These are phyloP conservation scores for Ochropleura plecta DNA, from an alignment of 2,888 invertebrate genomes.

Conservation along the genomic window DNA sequence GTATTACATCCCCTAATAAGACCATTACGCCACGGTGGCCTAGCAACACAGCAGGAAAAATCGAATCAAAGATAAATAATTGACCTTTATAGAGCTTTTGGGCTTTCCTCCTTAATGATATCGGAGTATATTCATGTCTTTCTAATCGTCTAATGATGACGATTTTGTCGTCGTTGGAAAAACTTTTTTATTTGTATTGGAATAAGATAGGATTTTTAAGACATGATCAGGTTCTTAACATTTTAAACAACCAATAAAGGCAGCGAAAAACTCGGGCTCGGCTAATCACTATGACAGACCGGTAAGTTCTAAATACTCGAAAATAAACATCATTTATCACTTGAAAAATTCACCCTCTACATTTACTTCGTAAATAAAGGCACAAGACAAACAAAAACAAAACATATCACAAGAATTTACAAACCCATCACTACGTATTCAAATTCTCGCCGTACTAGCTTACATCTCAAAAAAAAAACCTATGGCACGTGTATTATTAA, in stretches of 20 bases:
- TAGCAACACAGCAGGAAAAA: conserved; percentile 55
- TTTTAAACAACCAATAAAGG: no score
- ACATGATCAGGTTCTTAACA: background rate
- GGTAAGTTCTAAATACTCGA: no score
- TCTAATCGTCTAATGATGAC: conserved; percentile 38
- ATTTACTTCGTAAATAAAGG: no score
- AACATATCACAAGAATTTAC: conserved; percentile 22
- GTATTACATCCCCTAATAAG: conserved; percentile 45
- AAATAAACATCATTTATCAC: no score
- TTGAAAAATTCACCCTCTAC: no score
- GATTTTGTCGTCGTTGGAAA: background rate
- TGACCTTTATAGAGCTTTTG: conserved; percentile 39
- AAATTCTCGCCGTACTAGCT: conserved; percentile 42
- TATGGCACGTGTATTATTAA: conserved; percentile 70
- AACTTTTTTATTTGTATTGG: background rate
- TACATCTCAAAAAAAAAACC: conserved; percentile 51
- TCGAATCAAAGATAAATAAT: conserved; percentile 51
- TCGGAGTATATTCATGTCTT: conserved; percentile 15
- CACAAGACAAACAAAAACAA: background rate
- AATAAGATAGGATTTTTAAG: background rate
- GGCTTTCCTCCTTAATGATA: conserved; percentile 20
- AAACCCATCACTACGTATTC: conserved; percentile 37
- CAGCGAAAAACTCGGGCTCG: no score
- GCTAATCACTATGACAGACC: no score
- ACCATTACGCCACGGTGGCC: conserved; percentile 21